Base-by-base conservation (phyloP, 1,140 invertebrate genomes). In the Dinoponera quadriceps region DNA sequence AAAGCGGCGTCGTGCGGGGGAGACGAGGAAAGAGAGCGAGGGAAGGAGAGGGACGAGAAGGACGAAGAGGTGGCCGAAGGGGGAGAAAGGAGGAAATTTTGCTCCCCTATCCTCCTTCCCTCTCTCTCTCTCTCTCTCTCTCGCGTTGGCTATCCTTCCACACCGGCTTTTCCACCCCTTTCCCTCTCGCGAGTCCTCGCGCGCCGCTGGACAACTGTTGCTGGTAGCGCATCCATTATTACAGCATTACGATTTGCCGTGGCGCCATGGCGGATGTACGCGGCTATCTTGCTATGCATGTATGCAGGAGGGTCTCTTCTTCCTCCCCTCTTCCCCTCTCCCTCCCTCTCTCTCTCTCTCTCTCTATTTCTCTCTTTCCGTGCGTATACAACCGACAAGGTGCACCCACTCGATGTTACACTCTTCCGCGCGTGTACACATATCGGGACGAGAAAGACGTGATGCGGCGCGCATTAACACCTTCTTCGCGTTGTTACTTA, bases 191-290 rank as follows among this genome's bases (percentile, higher is more conserved):
- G 73, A 65, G 60, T 62, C 84, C 57, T 75, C 59, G 60, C 81
- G 55, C 33, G 27, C 72, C 49, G 69, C 77, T 88, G 89, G 89
- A 90, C 89, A 90, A 90, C 89, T 90, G 89, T 90, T 90, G 89
- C 89, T 90, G 86, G 48, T 86, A 55, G 68, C 82, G 85, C 89
- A 90, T 90, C 85, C 88, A 85, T 90, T 90, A 90, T 90, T 90
- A 85, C 83, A 84, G 71, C 87, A 84, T 89, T 90, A 85, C 81
- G 85, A 89, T 89, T 88, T 84, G 84, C 81, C 85, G 59, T 62
- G 16, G 68, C 73, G 73, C 80, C 51, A 51, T 55, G 49, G 55
- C 69, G 54, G 29, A 33, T 85, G 65, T 48, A 22, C 54, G 20
- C n/a, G n/a, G n/a, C n/a, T n/a, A 63, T 86, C 83, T 80, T 84